These are phyloP conservation scores for Alviniconcha marisindica DNA, from an alignment of 1,140 invertebrate species.

Conservation along the genomic window DNA sequence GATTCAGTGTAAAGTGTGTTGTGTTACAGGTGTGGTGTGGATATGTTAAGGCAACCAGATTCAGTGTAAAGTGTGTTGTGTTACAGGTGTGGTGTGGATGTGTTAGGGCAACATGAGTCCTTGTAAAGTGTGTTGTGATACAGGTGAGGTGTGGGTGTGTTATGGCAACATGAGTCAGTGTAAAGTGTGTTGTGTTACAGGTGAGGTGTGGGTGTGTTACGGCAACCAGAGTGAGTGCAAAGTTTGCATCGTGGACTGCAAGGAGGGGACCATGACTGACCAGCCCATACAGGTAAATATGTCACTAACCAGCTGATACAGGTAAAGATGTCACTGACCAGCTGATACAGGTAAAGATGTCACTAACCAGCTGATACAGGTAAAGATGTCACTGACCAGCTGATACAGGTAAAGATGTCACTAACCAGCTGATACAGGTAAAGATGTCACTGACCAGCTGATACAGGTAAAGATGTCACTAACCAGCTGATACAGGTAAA, in stretches of 20 bases:
- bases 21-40: too few relatives aligned
- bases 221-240: conserved; percentile 73
- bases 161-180: conserved; percentile 74
- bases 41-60: neutral
- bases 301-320: too few relatives aligned
- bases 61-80: neutral
- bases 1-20: too few relatives aligned
- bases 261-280: conserved; percentile 73
- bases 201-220: conserved; percentile 77
- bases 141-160: conserved; percentile 75
- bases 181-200: conserved; percentile 51
- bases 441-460: too few relatives aligned
- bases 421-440: too few relatives aligned
- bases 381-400: too few relatives aligned
- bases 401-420: too few relatives aligned
- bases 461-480: too few relatives aligned
- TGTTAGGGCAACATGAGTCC: conserved; percentile 74
- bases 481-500: too few relatives aligned
- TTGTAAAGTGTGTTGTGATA: neutral
- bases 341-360: too few relatives aligned
- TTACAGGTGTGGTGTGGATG: conserved; percentile 75
- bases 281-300: conserved; percentile 74
- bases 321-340: too few relatives aligned
- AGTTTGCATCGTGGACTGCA: conserved; percentile 71
- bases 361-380: too few relatives aligned